These are phyloP conservation scores for Microplitis deprimator DNA, from an alignment of 2,888 invertebrate genomes.

Conservation along the genomic window DNA sequence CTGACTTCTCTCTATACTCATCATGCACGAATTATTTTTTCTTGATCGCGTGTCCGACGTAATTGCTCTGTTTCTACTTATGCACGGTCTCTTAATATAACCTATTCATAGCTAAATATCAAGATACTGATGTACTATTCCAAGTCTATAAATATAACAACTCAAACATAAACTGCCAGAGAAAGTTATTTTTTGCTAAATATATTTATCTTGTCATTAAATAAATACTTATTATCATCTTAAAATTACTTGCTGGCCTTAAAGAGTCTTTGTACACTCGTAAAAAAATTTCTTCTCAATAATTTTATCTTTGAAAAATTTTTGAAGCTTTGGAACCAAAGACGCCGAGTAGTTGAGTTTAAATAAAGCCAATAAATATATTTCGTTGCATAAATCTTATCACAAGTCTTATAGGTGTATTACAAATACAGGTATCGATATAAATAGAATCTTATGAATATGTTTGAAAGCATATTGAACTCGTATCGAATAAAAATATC, in stretches of 20 bases:
- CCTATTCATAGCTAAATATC: constrained; percentile 1
- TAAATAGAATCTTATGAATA: constrained; percentile 12
- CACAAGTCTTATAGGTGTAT: background rate
- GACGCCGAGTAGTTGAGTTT: background rate
- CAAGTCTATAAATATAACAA: constrained; percentile 3
- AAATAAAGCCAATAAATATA: background rate
- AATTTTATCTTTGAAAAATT: too few species aligned
- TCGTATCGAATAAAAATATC: constrained; percentile 15
- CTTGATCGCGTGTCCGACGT: constrained; percentile 25
- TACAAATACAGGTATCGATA: background rate
- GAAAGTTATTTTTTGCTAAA: background rate
- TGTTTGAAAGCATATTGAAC: constrained; percentile 20
- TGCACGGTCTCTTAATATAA: constrained; percentile 11
- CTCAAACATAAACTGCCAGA: background rate
- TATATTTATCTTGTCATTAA: background rate
- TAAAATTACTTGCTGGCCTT: too few species aligned
- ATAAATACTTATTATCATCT: too few species aligned
- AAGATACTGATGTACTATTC: background rate
- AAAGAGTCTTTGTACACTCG: too few species aligned
- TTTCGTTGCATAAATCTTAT: background rate
- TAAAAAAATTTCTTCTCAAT: too few species aligned
- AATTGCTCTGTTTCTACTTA: constrained; percentile 27
- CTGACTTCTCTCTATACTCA: background rate
- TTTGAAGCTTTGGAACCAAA: too few species aligned
- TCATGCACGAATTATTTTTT: constrained; percentile 3